A percentile compares a stretch with the other conserved stretches of the same genome.
These are phyloP conservation scores for Apostichopus californicus DNA, from an alignment of 35 echinoderm and acorn worm species.

Conservation along the genomic window DNA sequence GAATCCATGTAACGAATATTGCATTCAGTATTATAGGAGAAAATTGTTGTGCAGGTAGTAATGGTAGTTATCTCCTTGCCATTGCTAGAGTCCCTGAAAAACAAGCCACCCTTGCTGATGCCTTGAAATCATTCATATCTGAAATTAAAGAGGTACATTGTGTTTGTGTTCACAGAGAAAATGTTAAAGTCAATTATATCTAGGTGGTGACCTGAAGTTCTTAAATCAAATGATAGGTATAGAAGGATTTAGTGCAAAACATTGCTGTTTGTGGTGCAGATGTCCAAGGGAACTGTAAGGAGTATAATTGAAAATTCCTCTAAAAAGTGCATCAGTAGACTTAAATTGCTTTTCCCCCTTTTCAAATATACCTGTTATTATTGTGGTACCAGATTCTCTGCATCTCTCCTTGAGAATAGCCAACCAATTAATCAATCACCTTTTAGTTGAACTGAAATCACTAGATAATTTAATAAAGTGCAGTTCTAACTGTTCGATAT, in stretches of 20 bases:
- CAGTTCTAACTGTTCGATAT: not conserved
- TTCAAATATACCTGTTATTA: conserved; percentile 8
- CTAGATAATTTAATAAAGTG: not conserved
- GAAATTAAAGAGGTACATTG: no score
- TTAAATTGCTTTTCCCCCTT: not conserved
- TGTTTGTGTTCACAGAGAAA: no score
- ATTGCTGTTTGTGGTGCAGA: not conserved
- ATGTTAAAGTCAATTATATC: no score
- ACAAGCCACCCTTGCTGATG: no score
- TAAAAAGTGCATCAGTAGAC: not conserved
- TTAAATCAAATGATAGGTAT: conserved; percentile 15
- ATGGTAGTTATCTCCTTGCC: conserved; percentile 65
- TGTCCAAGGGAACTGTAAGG: not conserved
- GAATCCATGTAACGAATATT: conserved; percentile 60
- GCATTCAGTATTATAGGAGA: conserved; percentile 67
- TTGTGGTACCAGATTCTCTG: conserved; percentile 17
- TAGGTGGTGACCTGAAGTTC: not conserved
- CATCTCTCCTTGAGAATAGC: conserved; percentile 20
- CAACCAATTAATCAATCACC: not conserved
- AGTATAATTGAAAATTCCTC: not conserved
- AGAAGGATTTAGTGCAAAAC: conserved; percentile 16
- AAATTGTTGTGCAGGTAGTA: conserved; percentile 47
- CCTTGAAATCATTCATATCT: no score
- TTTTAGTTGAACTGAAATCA: not conserved
- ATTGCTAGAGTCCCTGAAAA: conserved; percentile 69